These are phyloP conservation scores for Tyrannus savana DNA, from an alignment of 2,113 vertebrate species.

Conservation along the genomic window DNA sequence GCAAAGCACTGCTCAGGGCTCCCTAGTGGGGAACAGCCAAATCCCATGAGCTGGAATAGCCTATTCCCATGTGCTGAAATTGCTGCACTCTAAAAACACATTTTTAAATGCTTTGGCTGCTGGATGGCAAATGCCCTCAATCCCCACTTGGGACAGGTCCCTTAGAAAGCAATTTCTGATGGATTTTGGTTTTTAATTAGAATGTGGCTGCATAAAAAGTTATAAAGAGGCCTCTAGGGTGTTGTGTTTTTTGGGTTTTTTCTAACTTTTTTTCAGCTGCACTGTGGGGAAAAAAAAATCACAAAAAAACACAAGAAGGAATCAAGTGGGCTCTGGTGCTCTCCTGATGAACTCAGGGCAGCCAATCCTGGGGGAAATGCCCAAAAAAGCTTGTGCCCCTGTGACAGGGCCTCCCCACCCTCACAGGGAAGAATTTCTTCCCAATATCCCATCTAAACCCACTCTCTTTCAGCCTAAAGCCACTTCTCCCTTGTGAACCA, in stretches of 20 bases:
- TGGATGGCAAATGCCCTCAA: not conserved
- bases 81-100: not conserved
- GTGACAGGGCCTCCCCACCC: not conserved
- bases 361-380: not conserved
- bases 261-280: not conserved
- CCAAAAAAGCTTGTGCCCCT: not conserved
- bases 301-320: not conserved
- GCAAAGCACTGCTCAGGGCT: not conserved
- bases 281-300: not conserved
- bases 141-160: not conserved
- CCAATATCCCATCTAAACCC: not conserved
- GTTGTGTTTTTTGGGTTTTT: not conserved
- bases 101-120: not conserved
- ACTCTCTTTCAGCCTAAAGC: not conserved
- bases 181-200: conserved; percentile 41
- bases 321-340: not conserved
- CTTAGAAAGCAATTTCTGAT: conserved; percentile 38
- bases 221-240: not conserved
- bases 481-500: not conserved
- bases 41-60: not conserved
- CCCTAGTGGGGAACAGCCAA: not conserved
- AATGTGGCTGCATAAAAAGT: not conserved
- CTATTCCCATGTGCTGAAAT: not conserved
- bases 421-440: not conserved
- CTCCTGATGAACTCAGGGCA: not conserved